phyloP scores from a whole-genome alignment of 2,113 vertebrate species.

The Phylloscopus trochiloides region DNA sequence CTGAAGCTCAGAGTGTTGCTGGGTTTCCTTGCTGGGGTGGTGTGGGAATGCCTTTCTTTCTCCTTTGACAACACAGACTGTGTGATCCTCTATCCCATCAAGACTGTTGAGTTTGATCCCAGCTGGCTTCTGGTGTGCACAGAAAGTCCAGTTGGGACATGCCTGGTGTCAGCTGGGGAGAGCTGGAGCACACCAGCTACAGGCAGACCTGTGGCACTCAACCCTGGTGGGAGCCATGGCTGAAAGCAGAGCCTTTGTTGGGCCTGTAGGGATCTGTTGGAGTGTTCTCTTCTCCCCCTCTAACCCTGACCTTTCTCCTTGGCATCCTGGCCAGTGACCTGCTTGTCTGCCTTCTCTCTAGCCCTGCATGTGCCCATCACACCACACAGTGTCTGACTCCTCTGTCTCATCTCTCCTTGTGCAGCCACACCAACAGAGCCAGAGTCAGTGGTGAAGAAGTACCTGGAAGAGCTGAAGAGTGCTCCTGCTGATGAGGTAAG shows the following conservation, averaged over 20 bases:
- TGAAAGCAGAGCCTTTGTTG: not conserved
- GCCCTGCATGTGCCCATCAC: fast-evolving
- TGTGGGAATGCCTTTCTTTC: not conserved
- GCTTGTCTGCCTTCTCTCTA: not conserved
- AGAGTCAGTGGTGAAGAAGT: conserved; percentile 77
- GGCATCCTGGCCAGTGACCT: not conserved
- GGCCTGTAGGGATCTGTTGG: not conserved
- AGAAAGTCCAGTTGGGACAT: not conserved
- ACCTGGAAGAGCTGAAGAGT: conserved; percentile 71
- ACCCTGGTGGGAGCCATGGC: not conserved
- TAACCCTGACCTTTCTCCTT: not conserved
- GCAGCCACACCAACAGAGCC: conserved; percentile 53
- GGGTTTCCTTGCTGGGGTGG: not conserved
- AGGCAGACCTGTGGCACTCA: not conserved
- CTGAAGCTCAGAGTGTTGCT: not conserved
- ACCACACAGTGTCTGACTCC: not conserved
- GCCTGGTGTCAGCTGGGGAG: not conserved
- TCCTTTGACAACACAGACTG: not conserved
- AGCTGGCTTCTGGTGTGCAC: not conserved
- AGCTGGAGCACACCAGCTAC: not conserved
- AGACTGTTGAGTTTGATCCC: not conserved
- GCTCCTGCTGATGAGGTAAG: conserved; percentile 73
- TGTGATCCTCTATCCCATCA: not conserved
- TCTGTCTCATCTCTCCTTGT: not conserved
- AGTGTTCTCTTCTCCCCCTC: not conserved